Evolutionary conservation across 1,140 invertebrate genomes (phyloP), one percentile per base, ranked within the genome.

Genomic region (Venustaconcha ellipsiformis): DNA sequence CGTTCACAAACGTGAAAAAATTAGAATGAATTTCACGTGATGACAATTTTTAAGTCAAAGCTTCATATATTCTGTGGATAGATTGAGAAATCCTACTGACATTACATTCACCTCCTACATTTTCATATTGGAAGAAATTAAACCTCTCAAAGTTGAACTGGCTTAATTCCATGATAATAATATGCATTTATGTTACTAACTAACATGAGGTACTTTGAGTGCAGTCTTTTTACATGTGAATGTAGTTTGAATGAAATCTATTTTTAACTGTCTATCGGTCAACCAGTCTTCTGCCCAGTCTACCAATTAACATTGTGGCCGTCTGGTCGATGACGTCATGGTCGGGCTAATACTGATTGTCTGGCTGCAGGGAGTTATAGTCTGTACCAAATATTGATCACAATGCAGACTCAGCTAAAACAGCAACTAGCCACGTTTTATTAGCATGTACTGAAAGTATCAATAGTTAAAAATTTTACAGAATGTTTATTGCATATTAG

Each of bases 291-390:
- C 4, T 37, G 37, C 37, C 20, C 11, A 67, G 67, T 63, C 60
- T 70, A 76, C 57, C 70, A 18, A 56, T 70, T 69, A 70, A 69
- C 74, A 70, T 70, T 70, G 67, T 67, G 66, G 69, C 67, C 69
- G 74, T 76, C 74, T 76, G 70, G 74, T 71, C 74, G 48, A 56
- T 76, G 74, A 76, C 74, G 74, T 76, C 74, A 76, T 23, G 55
- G 30, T 63, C 55, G 62, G 67, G 58, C 67, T 63, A 70, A 63
- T 76, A 68, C 64, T 56, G 68, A 57, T 59, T 70, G 66, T 71
- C 71, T 73, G 37, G 37, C 37, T 37, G 37, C 37, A 37, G 37
- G 4, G 3, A 57, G 74, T 76, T 76, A 76, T 76, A 76, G 74
- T 70, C 68, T 66, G 74, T 76, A 70, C 71, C 74, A 57, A 71